Base-by-base conservation (phyloP, 2,797 vertebrate genomes). In the Diplodus puntazzo region DNA sequence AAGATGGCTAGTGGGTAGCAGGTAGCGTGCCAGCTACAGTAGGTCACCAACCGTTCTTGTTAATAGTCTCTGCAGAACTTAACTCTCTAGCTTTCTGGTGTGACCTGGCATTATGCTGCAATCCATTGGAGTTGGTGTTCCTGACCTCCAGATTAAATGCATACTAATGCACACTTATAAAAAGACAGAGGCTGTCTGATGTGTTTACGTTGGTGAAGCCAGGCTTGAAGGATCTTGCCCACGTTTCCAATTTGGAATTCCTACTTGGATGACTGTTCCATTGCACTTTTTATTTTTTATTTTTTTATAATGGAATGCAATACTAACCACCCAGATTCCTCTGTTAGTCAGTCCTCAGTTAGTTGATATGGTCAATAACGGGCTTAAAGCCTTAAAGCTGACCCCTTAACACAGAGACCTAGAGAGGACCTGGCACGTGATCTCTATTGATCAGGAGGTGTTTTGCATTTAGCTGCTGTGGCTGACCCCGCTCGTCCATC, bases 381-480 rank as follows among this genome's bases (percentile, higher is more conserved):
- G 46, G 8, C 58, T 34, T 69, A 5, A 1, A 20, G 21, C 68
- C 52, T 73, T 53, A 4, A 60, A 69, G 34, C 46, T 0, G 11
- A 46, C 49, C 23, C 48, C 21, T 62, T 70, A 46, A 73, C 69
- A 73, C 48, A 48, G 65, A 81, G 39, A 60, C 72, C 50, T 7
- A 11, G 27, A 70, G 57, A 66, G 73, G 82, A 65, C 69, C 42
- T 74, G 79, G n/a, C 65, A 76, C 64, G 17, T 65, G 77, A 81
- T 63, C 73, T 70, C 62, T 73, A 90, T 86, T 90, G 88, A 93
- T 90, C 66, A 55, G 3, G 39, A 27, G 46, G 72, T 71, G 60
- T 27, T 90, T 86, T 90, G 83, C 84, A 90, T 92, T 88, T 60
- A 82, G 87, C 83, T 80, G 73, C 75, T 69, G 73, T 16, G 17